Conservation (phyloP, 2,888 invertebrate species). For the Nymphalis urticae region DNA sequence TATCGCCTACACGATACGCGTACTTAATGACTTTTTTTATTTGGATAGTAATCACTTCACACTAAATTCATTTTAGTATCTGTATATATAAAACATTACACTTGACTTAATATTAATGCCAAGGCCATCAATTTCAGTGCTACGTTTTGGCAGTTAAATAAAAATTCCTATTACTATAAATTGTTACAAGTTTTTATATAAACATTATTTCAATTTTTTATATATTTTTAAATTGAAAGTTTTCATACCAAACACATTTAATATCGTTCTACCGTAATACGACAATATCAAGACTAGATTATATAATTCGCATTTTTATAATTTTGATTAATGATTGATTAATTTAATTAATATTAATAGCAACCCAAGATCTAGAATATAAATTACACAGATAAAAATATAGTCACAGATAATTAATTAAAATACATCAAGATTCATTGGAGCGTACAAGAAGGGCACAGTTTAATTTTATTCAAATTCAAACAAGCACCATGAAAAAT, state of each 20-base stretch:
- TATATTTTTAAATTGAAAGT: background rate
- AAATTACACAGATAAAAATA: conserved; percentile 3
- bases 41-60: too few relatives aligned
- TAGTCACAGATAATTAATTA: background rate
- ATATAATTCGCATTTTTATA: conserved; percentile 1
- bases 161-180: too few relatives aligned
- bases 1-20: too few relatives aligned
- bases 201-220: background rate
- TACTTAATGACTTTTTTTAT: too few relatives aligned
- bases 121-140: too few relatives aligned
- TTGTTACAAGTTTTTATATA: too few relatives aligned
- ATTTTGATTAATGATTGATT: background rate
- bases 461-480: conserved; percentile 77
- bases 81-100: too few relatives aligned
- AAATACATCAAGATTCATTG: conserved; percentile 17
- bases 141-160: too few relatives aligned
- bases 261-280: too few relatives aligned
- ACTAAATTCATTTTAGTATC: too few relatives aligned
- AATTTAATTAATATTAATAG: background rate
- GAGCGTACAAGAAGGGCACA: conserved; percentile 68
- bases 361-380: background rate
- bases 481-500: conserved; percentile 83
- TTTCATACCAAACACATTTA: background rate
- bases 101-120: too few relatives aligned
- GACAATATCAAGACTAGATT: conserved; percentile 6